Conservation (phyloP, 2,888 invertebrate genomes). For the Rhorus exstirpatorius region DNA sequence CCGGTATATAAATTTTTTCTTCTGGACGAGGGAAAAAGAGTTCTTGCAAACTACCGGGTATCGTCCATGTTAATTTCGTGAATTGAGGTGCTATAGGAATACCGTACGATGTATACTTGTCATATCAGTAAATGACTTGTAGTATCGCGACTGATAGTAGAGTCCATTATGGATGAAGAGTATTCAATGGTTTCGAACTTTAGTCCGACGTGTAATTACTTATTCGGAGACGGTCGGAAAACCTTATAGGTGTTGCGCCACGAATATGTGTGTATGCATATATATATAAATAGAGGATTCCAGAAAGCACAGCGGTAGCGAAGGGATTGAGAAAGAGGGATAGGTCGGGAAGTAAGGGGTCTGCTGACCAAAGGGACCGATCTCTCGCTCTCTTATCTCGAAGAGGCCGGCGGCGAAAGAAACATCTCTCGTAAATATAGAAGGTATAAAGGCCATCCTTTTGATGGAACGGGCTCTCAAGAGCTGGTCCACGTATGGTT, state of each 20-base stretch:
- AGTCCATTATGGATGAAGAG: conserved; percentile 1
- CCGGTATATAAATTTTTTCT: conserved; percentile 46
- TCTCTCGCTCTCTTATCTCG: conserved; percentile 79
- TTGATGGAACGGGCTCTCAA: conserved; percentile 84
- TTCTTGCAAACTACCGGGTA: neutral
- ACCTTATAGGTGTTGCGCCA: neutral
- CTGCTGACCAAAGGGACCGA: conserved; percentile 70
- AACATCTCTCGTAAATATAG: conserved; percentile 84
- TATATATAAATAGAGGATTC: neutral
- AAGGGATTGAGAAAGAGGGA: conserved; percentile 28
- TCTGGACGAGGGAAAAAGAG: conserved; percentile 34
- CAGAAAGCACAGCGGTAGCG: conserved; percentile 10
- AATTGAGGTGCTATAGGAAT: conserved; percentile 1
- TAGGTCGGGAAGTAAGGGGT: conserved; percentile 47
- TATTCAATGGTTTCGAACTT: conserved; percentile 16
- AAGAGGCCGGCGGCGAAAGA: conserved; percentile 80
- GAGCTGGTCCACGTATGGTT: conserved; percentile 72
- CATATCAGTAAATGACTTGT: conserved; percentile 17
- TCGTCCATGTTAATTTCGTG: conserved; percentile 4
- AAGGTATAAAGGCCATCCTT: conserved; percentile 83
- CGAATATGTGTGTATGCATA: neutral
- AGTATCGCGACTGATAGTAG: neutral
- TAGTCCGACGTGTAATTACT: conserved; percentile 50
- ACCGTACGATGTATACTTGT: neutral
- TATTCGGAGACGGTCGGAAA: neutral